These are phyloP conservation scores for Junonia oenone DNA, from an alignment of 2,888 invertebrate species.

Conservation along the genomic window DNA sequence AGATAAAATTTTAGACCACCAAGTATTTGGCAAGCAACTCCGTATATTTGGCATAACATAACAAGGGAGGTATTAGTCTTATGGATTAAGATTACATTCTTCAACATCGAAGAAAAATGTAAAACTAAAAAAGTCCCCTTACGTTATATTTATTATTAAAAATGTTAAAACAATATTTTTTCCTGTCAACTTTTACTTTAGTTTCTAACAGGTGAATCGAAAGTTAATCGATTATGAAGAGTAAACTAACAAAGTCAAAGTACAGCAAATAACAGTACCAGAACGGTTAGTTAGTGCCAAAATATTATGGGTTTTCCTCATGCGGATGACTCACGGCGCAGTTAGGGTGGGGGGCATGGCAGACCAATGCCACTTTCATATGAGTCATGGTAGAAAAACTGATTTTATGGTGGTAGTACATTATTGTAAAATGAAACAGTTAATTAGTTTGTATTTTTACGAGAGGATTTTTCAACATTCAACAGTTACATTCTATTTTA, in stretches of 20 bases:
- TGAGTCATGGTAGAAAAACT: conserved; percentile 17
- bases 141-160: neutral
- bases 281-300: conserved; percentile 21
- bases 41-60: conserved; percentile 18
- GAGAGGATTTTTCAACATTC: too few species aligned
- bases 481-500: too few species aligned
- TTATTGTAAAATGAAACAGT: too few species aligned
- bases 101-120: neutral
- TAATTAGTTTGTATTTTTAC: too few species aligned
- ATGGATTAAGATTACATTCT: neutral
- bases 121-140: neutral
- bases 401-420: neutral
- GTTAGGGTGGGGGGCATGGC: neutral
- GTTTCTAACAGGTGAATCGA: neutral
- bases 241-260: neutral
- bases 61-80: conserved; percentile 1
- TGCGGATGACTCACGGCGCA: conserved; percentile 12
- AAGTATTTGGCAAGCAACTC: conserved; percentile 19
- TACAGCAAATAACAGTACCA: conserved; percentile 25
- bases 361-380: conserved; percentile 12
- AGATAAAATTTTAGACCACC: conserved; percentile 4
- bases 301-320: conserved; percentile 28
- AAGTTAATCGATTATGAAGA: neutral
- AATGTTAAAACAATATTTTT: too few species aligned
- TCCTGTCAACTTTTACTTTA: neutral